Percentiles rank a stretch among this genome's conserved stretches.
phyloP scores from a whole-genome alignment of 2,888 invertebrate species.

The Drosophila suboccidentalis region DNA sequence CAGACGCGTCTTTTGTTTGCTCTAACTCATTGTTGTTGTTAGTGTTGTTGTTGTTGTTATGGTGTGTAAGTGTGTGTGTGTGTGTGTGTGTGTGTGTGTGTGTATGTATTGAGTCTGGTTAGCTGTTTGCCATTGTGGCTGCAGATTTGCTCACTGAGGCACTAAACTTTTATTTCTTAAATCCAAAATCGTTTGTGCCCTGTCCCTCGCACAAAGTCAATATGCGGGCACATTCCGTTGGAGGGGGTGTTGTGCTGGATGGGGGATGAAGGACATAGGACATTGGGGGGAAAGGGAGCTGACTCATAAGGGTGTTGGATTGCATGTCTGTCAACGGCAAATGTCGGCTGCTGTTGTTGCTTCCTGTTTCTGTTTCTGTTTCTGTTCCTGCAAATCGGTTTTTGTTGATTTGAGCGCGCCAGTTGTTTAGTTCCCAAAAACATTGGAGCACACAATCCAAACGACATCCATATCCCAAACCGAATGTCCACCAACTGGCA shows the following conservation, averaged over 20 bases:
- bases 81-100: constrained; percentile 23
- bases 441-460: constrained; percentile 42
- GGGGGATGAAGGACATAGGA: background rate
- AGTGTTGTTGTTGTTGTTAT: constrained; percentile 33
- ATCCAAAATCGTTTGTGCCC: constrained; percentile 78
- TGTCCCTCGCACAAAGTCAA: constrained; percentile 74
- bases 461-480: constrained; percentile 44
- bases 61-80: constrained; percentile 17
- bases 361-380: too few relatives aligned
- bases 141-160: constrained; percentile 77
- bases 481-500: constrained; percentile 46
- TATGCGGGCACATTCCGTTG: constrained; percentile 68
- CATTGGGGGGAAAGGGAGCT: background rate
- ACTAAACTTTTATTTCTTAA: constrained; percentile 81
- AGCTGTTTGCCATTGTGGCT: constrained; percentile 72
- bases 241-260: background rate
- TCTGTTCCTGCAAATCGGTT: constrained; percentile 80
- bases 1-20: constrained; percentile 83
- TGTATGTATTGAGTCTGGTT: constrained; percentile 52
- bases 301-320: constrained; percentile 7
- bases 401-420: constrained; percentile 77
- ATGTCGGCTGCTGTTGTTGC: constrained; percentile 50
- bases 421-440: constrained; percentile 75
- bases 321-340: constrained; percentile 69
- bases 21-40: constrained; percentile 50